These are phyloP conservation scores for Gallinago undulata DNA, from an alignment of 2,113 vertebrate genomes.

Conservation along the genomic window DNA sequence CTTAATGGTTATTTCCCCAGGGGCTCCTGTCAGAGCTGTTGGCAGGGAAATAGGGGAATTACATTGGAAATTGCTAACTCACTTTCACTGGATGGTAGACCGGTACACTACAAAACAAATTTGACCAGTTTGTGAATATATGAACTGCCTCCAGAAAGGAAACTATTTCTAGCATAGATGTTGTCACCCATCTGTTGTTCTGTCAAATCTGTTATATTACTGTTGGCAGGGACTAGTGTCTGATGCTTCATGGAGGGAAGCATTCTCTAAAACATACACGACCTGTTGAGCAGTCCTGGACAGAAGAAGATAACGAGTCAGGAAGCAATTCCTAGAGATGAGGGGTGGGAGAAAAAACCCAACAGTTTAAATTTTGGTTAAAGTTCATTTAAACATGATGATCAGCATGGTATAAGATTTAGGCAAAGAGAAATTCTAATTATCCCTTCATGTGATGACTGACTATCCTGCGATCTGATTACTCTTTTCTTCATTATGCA, in stretches of 20 bases:
- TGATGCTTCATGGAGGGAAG: neutral
- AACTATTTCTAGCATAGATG: neutral
- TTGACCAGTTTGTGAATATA: neutral
- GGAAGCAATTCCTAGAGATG: neutral
- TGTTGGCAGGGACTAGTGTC: neutral
- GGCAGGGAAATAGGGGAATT: constrained; percentile 9
- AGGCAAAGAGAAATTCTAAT: neutral
- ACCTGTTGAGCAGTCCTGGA: neutral
- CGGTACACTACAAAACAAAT: neutral
- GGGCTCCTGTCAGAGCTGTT: constrained; percentile 9
- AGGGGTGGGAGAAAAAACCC: neutral
- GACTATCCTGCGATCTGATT: neutral
- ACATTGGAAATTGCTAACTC: constrained; percentile 33
- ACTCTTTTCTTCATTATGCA: neutral
- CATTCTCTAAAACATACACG: neutral
- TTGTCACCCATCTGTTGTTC: neutral
- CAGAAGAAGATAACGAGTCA: neutral
- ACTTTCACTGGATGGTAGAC: neutral
- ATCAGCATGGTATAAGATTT: neutral
- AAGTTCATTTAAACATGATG: neutral
- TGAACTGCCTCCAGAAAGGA: neutral
- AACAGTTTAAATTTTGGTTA: neutral
- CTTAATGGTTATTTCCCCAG: constrained; percentile 33
- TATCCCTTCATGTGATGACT: neutral
- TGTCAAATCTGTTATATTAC: neutral